Base-by-base conservation (phyloP, 1,140 invertebrate genomes). In the Forficula auricularia region DNA sequence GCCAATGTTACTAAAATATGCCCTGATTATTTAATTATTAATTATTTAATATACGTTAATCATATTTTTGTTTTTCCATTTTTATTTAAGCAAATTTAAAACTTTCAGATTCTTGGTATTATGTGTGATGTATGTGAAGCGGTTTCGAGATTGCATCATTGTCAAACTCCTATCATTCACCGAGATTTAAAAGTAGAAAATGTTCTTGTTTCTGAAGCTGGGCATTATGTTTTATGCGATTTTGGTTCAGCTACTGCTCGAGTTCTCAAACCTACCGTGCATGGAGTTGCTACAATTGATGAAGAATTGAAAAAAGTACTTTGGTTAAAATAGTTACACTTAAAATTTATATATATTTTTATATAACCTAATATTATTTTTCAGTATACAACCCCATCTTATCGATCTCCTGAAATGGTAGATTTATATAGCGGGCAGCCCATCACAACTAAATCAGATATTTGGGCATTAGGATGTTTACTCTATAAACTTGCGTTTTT, bases 181-280 rank as follows among this genome's bases (percentile, higher is more conserved):
- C 72, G 90, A 51, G 90, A 96, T 71, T 66, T 96, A 48, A 96
- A 96, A 70, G 82, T 90, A 40, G 87, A 92, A 65, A 92, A 92
- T 66, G 85, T 92, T 51, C 64, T 92, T 49, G 64, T 82, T 44
- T 71, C 73, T 48, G 82, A 87, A 54, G 67, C 64, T 45, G 82
- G 80, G 3, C 71, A 75, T 59, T 89, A 82, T 65, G 77, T 89
- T 13, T 61, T 90, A 12, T 89, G 84, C 67, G 86, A 90, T 67
- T 90, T 90, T 69, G 86, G 86, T 12, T 86, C 82, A 48, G 83
- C 86, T 6, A 90, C 85, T 15, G 80, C 74, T n/a, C 78, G 79
- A 55, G 61, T 79, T 47, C 61, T 86, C 34, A 81, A 82, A 67
- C 77, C 82, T 3, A 64, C 64, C 45, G 66, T 73, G 44, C 75